phyloP scores from a whole-genome alignment of 2,797 vertebrate genomes.

The Jordanella pulchra region DNA sequence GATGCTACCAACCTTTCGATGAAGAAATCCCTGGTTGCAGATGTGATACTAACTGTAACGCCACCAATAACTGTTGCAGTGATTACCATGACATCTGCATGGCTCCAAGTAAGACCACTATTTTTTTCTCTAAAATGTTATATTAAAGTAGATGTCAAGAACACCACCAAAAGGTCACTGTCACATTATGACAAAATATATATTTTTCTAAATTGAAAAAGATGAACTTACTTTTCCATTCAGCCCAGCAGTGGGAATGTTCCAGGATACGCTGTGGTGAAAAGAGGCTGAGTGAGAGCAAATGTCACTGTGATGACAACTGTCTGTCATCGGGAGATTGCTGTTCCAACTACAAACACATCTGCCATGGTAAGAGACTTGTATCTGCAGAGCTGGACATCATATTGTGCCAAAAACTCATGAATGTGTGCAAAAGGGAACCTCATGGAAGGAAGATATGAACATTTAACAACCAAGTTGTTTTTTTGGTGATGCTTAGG shows the following conservation, averaged over 20 bases:
- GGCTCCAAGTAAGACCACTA: conserved; percentile 56
- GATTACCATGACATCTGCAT: conserved; percentile 74
- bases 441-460: too few relatives aligned
- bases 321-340: conserved; percentile 73
- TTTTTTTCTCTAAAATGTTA: background rate
- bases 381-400: background rate
- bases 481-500: too few relatives aligned
- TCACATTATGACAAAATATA: background rate
- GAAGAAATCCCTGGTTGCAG: conserved; percentile 56
- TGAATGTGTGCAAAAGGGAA: too few relatives aligned
- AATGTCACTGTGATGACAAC: conserved; percentile 79
- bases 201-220: background rate
- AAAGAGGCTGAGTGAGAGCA: conserved; percentile 60
- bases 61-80: conserved; percentile 68
- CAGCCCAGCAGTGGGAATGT: conserved; percentile 79
- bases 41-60: conserved; percentile 65
- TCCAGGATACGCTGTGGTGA: conserved; percentile 76
- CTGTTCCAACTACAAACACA: conserved; percentile 76
- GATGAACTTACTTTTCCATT: background rate
- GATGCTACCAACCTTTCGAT: conserved; percentile 70
- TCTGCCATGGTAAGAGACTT: conserved; percentile 70
- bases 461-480: too few relatives aligned
- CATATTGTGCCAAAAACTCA: background rate
- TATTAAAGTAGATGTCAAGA: background rate
- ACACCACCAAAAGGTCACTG: background rate